Conservation (phyloP, 2,113 vertebrate species). For the Ochotona princeps region DNA sequence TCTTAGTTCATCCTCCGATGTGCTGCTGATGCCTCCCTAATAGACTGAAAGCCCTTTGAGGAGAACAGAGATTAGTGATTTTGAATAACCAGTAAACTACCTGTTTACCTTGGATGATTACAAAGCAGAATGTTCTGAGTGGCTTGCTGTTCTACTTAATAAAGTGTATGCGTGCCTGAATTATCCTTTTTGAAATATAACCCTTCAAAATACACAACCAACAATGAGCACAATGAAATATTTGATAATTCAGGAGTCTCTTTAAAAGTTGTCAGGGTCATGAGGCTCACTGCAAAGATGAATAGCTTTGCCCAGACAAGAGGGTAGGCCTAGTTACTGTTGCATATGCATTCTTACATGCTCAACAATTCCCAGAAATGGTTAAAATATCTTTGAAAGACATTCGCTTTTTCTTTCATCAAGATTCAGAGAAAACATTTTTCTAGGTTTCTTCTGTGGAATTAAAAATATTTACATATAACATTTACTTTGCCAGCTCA, state of each 20-base stretch:
- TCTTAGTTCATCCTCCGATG: slow-evolving; percentile 39
- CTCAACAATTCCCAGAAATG: background rate
- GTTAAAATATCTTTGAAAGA: slow-evolving; percentile 3
- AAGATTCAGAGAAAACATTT: slow-evolving; percentile 9
- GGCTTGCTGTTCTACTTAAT: slow-evolving; percentile 25
- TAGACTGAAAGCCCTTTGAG: slow-evolving; percentile 33
- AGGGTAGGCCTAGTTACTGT: background rate
- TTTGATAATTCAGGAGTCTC: background rate
- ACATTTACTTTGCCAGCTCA: background rate
- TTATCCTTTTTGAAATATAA: background rate
- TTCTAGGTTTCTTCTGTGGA: background rate
- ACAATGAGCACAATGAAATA: background rate
- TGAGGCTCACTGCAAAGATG: accelerated
- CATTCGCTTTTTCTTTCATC: background rate
- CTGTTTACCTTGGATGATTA: background rate
- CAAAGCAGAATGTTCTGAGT: slow-evolving; percentile 1
- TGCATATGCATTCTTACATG: background rate
- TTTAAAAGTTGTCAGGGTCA: background rate
- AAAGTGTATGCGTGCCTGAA: background rate
- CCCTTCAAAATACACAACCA: background rate
- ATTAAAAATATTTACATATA: background rate
- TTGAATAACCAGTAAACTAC: slow-evolving; percentile 45
- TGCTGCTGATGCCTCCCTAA: slow-evolving; percentile 30
- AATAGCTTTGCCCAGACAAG: background rate
- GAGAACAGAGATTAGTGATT: slow-evolving; percentile 48